phyloP scores from a whole-genome alignment of 1,140 invertebrate genomes.

The Carposina sasakii region DNA sequence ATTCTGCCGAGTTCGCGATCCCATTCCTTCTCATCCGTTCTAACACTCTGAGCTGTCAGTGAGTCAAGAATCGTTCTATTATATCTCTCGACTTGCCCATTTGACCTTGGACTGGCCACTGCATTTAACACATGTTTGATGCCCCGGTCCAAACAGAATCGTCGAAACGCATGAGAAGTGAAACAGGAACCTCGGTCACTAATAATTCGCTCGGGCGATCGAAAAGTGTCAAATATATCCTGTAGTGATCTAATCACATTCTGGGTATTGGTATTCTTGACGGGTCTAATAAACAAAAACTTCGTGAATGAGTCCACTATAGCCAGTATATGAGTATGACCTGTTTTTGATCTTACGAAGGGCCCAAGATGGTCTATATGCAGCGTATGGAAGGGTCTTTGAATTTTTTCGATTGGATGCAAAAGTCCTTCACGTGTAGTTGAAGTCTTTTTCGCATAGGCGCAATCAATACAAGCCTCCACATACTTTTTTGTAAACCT shows the following conservation, averaged over 20 bases:
- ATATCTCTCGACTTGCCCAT: slow-evolving; percentile 13
- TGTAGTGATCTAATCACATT: background rate
- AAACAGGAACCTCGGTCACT: slow-evolving; percentile 3
- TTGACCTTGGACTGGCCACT: slow-evolving; percentile 10
- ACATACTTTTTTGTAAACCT: background rate
- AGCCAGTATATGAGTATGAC: background rate
- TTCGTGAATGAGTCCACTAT: slow-evolving; percentile 2
- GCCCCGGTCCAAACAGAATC: background rate
- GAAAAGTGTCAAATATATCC: slow-evolving; percentile 4
- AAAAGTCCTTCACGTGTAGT: background rate
- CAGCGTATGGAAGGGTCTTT: background rate
- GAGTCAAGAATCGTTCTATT: slow-evolving; percentile 5
- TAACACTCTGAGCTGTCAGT: slow-evolving; percentile 3
- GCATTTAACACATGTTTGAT: slow-evolving; percentile 10
- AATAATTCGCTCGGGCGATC: slow-evolving; percentile 1
- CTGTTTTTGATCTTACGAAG: background rate
- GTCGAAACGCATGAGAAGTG: slow-evolving; percentile 1
- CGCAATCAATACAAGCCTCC: background rate
- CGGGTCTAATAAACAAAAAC: background rate
- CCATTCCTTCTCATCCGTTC: slow-evolving; percentile 5
- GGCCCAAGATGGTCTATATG: slow-evolving; percentile 1
- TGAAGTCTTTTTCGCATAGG: background rate
- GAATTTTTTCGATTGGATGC: slow-evolving; percentile 2
- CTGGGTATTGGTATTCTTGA: background rate
- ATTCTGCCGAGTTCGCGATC: slow-evolving; percentile 3